Conservation (phyloP, 2,888 invertebrate genomes). For the Drosophila fulvimacula region DNA sequence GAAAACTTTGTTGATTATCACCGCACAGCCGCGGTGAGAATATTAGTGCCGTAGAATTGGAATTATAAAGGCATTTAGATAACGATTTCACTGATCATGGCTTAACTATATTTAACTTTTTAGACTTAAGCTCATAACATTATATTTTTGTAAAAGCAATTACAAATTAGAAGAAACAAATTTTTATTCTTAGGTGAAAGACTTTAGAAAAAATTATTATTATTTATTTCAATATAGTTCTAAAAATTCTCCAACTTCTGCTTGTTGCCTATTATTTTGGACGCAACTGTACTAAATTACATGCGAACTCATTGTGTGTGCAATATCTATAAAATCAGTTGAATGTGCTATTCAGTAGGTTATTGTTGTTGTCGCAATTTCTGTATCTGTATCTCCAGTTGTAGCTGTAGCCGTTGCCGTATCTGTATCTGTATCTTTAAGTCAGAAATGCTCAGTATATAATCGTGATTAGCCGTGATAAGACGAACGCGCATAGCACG, state of each 20-base stretch:
- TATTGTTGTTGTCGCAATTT: conserved; percentile 1
- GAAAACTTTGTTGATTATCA: conserved; percentile 48
- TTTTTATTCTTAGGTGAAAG: no score
- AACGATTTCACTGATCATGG: background rate
- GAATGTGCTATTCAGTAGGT: conserved; percentile 4
- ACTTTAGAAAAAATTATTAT: no score
- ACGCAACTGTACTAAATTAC: background rate
- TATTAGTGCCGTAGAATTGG: background rate
- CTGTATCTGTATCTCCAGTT: conserved; percentile 34
- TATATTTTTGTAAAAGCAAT: background rate
- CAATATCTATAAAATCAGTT: conserved; percentile 6
- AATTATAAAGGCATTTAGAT: no score
- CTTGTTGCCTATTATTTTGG: background rate
- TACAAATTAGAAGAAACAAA: background rate
- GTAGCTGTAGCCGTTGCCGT: conserved; percentile 3
- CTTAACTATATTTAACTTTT: background rate
- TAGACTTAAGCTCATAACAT: background rate
- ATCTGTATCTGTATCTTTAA: conserved; percentile 41
- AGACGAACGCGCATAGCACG: conserved; percentile 21
- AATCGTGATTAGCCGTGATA: conserved; percentile 72
- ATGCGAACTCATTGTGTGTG: conserved; percentile 16
- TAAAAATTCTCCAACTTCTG: no score
- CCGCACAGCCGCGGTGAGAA: conserved; percentile 3
- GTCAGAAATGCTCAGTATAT: conserved; percentile 59
- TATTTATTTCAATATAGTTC: no score